Conservation (phyloP, 1,140 invertebrate species). For the Drosophila mojavensis region DNA sequence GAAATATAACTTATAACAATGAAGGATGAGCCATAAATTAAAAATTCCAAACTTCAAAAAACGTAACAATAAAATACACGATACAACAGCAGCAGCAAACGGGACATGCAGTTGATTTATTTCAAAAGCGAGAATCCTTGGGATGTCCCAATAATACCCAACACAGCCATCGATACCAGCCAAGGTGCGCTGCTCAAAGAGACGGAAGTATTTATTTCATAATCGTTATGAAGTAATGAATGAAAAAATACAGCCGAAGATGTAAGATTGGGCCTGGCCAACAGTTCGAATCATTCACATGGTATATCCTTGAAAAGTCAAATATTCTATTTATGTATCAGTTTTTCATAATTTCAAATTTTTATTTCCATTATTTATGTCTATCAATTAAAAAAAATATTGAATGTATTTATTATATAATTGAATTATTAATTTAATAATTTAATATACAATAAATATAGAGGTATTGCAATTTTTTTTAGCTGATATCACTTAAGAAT, state of each 20-base stretch:
- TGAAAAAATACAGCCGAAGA: slow-evolving; percentile 42
- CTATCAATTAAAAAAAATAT: too few species aligned
- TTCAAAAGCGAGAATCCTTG: slow-evolving; percentile 48
- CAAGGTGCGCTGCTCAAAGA: slow-evolving; percentile 46
- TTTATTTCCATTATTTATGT: too few species aligned
- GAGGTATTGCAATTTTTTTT: too few species aligned
- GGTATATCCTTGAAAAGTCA: background rate
- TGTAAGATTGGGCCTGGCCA: slow-evolving; percentile 16
- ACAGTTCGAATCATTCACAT: slow-evolving; percentile 12
- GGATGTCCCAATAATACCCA: slow-evolving; percentile 21
- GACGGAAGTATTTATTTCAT: slow-evolving; percentile 81
- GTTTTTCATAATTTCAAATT: too few species aligned
- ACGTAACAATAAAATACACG: slow-evolving; percentile 79
- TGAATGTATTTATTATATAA: too few species aligned
- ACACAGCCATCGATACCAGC: slow-evolving; percentile 2
- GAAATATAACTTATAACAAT: slow-evolving; percentile 79
- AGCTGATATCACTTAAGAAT: too few species aligned
- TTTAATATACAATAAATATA: too few species aligned
- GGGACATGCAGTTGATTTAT: slow-evolving; percentile 81
- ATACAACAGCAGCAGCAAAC: slow-evolving; percentile 27
- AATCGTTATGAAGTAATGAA: slow-evolving; percentile 75
- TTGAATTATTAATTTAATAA: too few species aligned
- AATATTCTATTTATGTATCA: background rate
- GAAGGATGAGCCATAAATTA: slow-evolving; percentile 78
- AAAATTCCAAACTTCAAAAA: slow-evolving; percentile 81